These are phyloP conservation scores for Staurois parvus DNA, from an alignment of 2,797 vertebrate species.

Conservation along the genomic window DNA sequence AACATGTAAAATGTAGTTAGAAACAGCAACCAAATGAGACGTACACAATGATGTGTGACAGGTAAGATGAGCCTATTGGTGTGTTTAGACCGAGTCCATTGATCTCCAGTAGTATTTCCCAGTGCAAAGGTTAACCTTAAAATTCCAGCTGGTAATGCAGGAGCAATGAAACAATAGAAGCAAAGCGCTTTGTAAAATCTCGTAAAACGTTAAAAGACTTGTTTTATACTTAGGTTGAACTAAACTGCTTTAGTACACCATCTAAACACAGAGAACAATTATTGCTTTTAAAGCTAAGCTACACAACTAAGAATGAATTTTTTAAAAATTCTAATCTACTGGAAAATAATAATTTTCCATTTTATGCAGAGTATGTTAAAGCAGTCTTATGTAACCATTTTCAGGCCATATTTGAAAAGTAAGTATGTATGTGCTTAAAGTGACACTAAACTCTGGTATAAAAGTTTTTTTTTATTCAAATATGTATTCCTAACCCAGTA, in stretches of 20 bases:
- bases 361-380: too few species aligned
- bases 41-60: slow-evolving; percentile 10
- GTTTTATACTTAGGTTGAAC: neutral
- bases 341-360: neutral
- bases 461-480: too few species aligned
- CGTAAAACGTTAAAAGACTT: too few species aligned
- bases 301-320: too few species aligned
- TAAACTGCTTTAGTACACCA: neutral
- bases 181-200: neutral
- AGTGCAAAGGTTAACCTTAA: neutral
- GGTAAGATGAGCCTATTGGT: neutral
- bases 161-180: neutral
- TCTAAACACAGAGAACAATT: neutral
- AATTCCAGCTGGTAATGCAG: neutral
- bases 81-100: neutral
- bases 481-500: too few species aligned
- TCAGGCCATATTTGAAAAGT: too few species aligned
- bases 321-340: neutral
- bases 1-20: slow-evolving; percentile 18
- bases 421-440: too few species aligned
- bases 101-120: neutral
- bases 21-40: neutral
- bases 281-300: too few species aligned
- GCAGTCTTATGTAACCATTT: too few species aligned
- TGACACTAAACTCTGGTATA: too few species aligned